Percentiles rank a stretch among this genome's conserved stretches.
Conservation (phyloP, 2,888 invertebrate species). For the Macaria liturata region DNA sequence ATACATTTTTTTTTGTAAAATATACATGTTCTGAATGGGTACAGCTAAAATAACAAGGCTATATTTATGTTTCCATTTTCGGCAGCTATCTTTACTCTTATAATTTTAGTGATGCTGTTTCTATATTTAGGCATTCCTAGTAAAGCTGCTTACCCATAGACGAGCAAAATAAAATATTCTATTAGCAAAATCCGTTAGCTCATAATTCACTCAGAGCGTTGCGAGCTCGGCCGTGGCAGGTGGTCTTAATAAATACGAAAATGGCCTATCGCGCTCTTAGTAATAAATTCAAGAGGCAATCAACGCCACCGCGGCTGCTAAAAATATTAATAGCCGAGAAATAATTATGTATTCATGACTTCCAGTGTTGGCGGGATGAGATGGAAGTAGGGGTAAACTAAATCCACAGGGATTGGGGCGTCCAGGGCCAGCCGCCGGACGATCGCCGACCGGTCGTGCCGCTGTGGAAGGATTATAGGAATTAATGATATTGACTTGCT, state of each 20-base stretch:
- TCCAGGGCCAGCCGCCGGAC: constrained; percentile 33
- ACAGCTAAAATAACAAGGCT: too few species aligned
- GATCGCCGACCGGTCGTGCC: constrained; percentile 26
- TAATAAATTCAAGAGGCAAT: constrained; percentile 84
- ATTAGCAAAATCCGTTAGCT: constrained; percentile 73
- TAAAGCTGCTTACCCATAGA: constrained; percentile 63
- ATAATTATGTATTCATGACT: constrained; percentile 82
- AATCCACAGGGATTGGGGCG: constrained; percentile 56
- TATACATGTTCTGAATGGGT: too few species aligned
- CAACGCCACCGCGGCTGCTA: constrained; percentile 78
- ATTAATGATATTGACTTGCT: constrained; percentile 32
- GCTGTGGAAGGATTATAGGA: constrained; percentile 38
- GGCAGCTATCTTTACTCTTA: too few species aligned
- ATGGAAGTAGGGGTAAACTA: constrained; percentile 47
- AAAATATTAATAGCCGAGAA: constrained; percentile 82
- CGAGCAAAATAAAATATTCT: constrained; percentile 78
- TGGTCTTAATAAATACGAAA: constrained; percentile 83
- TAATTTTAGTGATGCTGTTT: too few species aligned
- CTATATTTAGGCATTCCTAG: constrained; percentile 36
- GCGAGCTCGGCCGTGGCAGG: constrained; percentile 71
- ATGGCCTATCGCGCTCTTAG: constrained; percentile 76
- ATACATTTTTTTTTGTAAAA: too few species aligned
- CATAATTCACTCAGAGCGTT: constrained; percentile 75
- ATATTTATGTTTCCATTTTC: too few species aligned
- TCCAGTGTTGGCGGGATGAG: constrained; percentile 51